Evolutionary conservation across 2,113 vertebrate genomes (phyloP).

Genomic region (Maccullochella peelii): DNA sequence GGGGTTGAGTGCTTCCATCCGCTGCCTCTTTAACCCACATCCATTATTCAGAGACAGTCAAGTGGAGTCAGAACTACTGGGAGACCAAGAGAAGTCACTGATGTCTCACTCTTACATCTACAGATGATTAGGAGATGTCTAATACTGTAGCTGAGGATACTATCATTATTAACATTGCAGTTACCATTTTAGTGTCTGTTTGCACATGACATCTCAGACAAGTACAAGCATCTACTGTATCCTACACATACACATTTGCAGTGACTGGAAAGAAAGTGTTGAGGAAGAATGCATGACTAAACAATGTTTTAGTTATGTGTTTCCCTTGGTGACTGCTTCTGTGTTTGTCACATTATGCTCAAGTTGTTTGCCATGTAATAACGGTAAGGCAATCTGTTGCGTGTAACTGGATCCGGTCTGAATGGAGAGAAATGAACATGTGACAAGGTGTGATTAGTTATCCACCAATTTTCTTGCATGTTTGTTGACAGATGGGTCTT

Average conservation of each 20-base stretch:
- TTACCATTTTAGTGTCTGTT: background rate
- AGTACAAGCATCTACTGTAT: background rate
- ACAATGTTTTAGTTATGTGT: slow-evolving; percentile 20
- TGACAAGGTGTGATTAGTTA: slow-evolving; percentile 82
- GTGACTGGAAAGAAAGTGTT: background rate
- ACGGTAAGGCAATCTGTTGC: slow-evolving; percentile 70
- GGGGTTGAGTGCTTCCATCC: slow-evolving; percentile 54
- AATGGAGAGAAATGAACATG: slow-evolving; percentile 74
- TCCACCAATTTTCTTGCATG: slow-evolving; percentile 59
- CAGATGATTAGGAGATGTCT: slow-evolving; percentile 28
- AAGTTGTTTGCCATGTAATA: slow-evolving; percentile 61
- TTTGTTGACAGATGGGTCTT: slow-evolving; percentile 83
- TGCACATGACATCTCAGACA: background rate
- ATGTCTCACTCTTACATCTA: slow-evolving; percentile 37
- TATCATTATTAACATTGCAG: slow-evolving; percentile 18
- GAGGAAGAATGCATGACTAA: background rate
- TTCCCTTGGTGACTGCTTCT: slow-evolving; percentile 47
- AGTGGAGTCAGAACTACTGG: slow-evolving; percentile 42
- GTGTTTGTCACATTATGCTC: slow-evolving; percentile 52
- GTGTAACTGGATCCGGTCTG: slow-evolving; percentile 73
- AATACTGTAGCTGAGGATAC: background rate
- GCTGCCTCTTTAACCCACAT: slow-evolving; percentile 69
- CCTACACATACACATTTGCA: background rate
- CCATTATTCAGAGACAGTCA: slow-evolving; percentile 68
- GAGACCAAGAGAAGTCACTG: slow-evolving; percentile 18